Evolutionary conservation across 2,797 vertebrate species (phyloP).

Genomic region (Microhierax caerulescens): DNA sequence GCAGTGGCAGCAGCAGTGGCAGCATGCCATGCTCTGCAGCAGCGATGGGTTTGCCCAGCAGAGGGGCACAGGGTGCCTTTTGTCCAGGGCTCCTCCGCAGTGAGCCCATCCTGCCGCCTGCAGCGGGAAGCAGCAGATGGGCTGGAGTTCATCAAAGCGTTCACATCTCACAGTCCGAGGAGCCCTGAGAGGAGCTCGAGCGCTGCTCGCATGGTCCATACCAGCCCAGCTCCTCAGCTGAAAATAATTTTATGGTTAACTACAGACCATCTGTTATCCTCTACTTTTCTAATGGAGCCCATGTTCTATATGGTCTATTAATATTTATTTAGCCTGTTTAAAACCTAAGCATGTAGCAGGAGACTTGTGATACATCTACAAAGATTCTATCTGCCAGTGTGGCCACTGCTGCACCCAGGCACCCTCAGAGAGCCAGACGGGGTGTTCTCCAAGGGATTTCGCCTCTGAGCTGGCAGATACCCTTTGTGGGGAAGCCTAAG

Average conservation of each 20-base stretch:
- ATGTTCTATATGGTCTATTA: background rate
- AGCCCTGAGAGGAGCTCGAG: background rate
- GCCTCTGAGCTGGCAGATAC: background rate
- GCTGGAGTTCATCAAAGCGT: background rate
- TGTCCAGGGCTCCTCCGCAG: background rate
- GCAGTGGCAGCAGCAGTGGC: background rate
- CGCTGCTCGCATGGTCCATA: background rate
- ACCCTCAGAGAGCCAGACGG: background rate
- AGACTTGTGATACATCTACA: background rate
- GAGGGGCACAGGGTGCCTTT: accelerated
- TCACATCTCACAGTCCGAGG: background rate
- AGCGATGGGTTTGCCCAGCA: accelerated
- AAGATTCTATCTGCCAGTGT: background rate
- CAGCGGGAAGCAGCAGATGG: background rate
- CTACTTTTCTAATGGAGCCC: background rate
- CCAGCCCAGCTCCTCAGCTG: background rate
- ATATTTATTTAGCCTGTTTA: constrained; percentile 50
- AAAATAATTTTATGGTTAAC: background rate
- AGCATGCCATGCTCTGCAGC: background rate
- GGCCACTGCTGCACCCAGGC: background rate
- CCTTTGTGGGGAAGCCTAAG: accelerated
- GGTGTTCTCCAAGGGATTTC: background rate
- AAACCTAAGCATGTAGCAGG: background rate
- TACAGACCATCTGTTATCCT: constrained; percentile 18
- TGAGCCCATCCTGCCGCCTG: background rate